A percentile compares a stretch with the other conserved stretches of the same genome.
Evolutionary conservation across 2,113 vertebrate species (phyloP).

Genomic region (Catagonus wagneri): DNA sequence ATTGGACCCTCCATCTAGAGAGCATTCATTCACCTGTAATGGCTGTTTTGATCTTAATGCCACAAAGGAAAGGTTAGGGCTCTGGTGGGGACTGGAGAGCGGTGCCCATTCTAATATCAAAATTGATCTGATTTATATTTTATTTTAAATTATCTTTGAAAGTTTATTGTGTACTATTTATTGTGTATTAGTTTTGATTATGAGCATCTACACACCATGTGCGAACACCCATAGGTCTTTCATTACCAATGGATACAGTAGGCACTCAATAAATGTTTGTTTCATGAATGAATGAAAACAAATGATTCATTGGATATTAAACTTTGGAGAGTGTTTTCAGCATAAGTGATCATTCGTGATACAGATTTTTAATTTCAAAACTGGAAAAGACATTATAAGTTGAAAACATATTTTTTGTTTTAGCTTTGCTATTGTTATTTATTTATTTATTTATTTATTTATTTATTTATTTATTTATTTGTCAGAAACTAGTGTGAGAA

Average conservation of each 20-base stretch:
- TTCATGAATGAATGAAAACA: slow-evolving; percentile 4
- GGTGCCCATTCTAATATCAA: background rate
- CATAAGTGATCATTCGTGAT: slow-evolving; percentile 23
- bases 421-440: background rate
- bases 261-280: background rate
- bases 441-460: slow-evolving; percentile 14
- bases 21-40: background rate
- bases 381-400: background rate
- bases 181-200: background rate
- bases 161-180: background rate
- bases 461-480: slow-evolving; percentile 21
- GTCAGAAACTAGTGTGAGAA: slow-evolving; percentile 37
- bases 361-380: slow-evolving; percentile 11
- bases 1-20: background rate
- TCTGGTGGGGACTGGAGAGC: background rate
- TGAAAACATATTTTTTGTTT: slow-evolving; percentile 15
- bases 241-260: background rate
- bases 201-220: background rate
- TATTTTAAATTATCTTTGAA: slow-evolving; percentile 23
- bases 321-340: background rate
- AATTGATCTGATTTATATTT: background rate
- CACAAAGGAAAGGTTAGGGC: background rate
- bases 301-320: background rate
- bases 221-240: background rate
- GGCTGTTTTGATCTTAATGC: background rate